Evolutionary conservation across 2,797 vertebrate species (phyloP), one percentile per base, ranked within the genome.

Genomic region (Otolemur crassicaudatus): DNA sequence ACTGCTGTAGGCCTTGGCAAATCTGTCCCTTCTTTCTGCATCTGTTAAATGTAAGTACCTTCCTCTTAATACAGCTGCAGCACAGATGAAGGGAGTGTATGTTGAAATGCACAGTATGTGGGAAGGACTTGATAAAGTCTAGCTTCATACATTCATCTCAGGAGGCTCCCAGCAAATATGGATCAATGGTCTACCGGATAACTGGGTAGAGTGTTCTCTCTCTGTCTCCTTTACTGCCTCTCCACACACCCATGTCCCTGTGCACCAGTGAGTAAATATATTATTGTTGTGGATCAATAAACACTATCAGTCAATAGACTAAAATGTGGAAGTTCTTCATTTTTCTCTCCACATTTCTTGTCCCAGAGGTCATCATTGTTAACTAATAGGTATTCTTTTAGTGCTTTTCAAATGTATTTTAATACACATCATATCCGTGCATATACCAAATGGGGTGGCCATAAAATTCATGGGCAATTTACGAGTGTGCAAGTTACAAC

Each of bases 271-370:
- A 93, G 58, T 85, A 94, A 91, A 81, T 3, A 3, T 9, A 14
- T 49, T 61, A 87, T 72, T 72, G 12, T 16, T 87, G 16, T 61
- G 79, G 92, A 88, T 67, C 9, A 87, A 49, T 90, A 77, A 91
- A 77, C 67, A 80, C 65, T 61, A 94, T 37, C 40, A 88, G 34
- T 69, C 29, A 53, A 40, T 1, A 88, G 40, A 90, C 16, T 58
- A 90, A 84, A 94, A 87, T 72, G n/a, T 37, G 23, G 5, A 92
- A 49, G 8, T 40, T 92, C 70, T 80, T 75, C 29, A 70, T 61
- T 86, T 75, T 16, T 22, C 8, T 83, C 1, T 25, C 9, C 46
- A 80, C 23, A 63, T 1, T 31, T 87, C 34, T 17, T 46, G 2
- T 85, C 43, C n/a, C 13, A 60, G 34, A 23, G 16, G 34, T 79